Evolutionary conservation across 2,113 vertebrate genomes (phyloP), one percentile per base, ranked within the genome.

Genomic region (Lipotes vexillifer): DNA sequence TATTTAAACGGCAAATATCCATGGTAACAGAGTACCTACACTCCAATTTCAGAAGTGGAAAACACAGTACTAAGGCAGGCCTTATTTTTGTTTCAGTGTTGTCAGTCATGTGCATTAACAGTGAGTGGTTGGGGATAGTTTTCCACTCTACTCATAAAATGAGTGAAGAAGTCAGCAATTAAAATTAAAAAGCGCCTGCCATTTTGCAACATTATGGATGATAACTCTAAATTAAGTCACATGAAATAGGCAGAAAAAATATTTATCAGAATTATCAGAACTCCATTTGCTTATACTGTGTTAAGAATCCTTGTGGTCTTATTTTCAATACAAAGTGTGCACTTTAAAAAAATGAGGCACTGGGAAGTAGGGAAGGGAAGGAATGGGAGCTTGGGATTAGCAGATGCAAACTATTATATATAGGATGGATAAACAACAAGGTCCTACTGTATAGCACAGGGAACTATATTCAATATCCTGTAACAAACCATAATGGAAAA

Each of bases 1-100:
- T 85, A 93, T 86, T 94, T 96, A 88, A 96, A 88, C 55, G 81
- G 85, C 59, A 93, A 91, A 94, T 96, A 95, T 87, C 92, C 86
- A 95, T 89, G 92, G 92, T 69, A 96, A 95, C 88, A 94, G 75
- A 97, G 81, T 95, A 93, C 41, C 59, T 25, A 90, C 31, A 96
- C 31, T 94, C 61, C 38, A 94, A 83, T 96, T 93, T 94, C 71
- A 57, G 57, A 97, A 93, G 71, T 65, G 25, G 59, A 96, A 97
- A 96, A 87, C 93, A 91, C 77, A 91, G 88, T 90, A 92, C 52
- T 61, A 66, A 93, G 36, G 86, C 81, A 94, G 57, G 52, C 69
- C 38, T 75, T 31, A 61, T 95, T 88, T 94, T 63, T 94, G 29
- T 92, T 95, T 46, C 25, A 49, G 29, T 23, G 44, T 57, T 69